Evolutionary conservation across 2,113 vertebrate genomes (phyloP), one percentile per base, ranked within the genome.

Genomic region (Pagrus major): DNA sequence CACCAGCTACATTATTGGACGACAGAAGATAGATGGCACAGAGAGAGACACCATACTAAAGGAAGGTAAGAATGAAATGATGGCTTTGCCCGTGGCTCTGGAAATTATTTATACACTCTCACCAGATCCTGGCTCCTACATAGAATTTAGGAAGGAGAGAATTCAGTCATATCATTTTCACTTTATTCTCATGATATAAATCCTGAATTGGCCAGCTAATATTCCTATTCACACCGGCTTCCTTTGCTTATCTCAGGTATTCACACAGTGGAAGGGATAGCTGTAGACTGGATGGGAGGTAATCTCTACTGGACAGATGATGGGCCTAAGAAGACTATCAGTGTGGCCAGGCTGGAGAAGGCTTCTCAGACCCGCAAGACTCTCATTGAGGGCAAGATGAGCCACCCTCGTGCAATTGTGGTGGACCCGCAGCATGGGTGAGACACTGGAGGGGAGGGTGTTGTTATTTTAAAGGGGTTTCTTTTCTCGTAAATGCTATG

Each of bases 231-330:
- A 39, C 47, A 6, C 11, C 1, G 42, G 6, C 37, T 59, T 80
- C 29, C 76, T 73, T 0, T 33, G 5, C 76, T 47, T 74, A 71
- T 76, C 64, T 82, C 81, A 99, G 98, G 97, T 60, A 97, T 99
- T 89, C 97, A 98, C 93, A 99, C 97, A 0, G 98, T 99, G 29
- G 98, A 99, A 83, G 98, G 98, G 5, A 96, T 99, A 0, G 98
- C 97, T 0, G 98, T 99, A 72, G 98, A 99, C 93, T 99, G 98
- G 98, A 98, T 99, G 96, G 98, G 96, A 27, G 96, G 97, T 90
- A 99, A 99, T 89, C 94, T 99, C 33, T 99, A 98, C 88, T 99
- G 98, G 98, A 98, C 97, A 0, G 98, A 99, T 2, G 98, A 99
- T 0, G 98, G 98, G 7, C 97, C 97, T 61, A 98, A 98, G 71